Conservation (phyloP, 2,113 vertebrate genomes). For the Cynopterus brachyotis region DNA sequence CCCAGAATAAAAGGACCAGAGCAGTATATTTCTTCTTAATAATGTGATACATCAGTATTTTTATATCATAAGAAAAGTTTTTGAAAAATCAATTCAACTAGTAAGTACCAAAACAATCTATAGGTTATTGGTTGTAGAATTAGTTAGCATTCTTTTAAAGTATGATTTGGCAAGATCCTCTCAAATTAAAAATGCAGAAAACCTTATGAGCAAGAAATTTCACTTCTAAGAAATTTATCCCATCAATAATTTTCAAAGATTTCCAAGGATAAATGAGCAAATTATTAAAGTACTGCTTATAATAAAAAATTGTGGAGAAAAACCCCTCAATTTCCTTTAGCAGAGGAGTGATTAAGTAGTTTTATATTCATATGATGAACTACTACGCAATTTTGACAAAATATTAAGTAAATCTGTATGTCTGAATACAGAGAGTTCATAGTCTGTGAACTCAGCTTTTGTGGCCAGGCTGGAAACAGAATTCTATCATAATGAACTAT, state of each 20-base stretch:
- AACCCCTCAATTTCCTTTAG: background rate
- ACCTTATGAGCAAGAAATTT: background rate
- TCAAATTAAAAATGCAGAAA: conserved; percentile 17
- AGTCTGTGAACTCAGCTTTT: background rate
- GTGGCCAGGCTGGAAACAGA: background rate
- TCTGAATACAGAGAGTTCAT: background rate
- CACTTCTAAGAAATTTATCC: background rate
- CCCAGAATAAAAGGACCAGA: background rate
- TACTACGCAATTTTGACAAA: background rate
- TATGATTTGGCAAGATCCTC: conserved; percentile 15
- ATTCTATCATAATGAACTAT: background rate
- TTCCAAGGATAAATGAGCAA: background rate
- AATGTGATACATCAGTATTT: background rate
- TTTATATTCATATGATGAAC: background rate
- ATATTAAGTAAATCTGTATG: background rate
- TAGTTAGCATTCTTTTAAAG: background rate
- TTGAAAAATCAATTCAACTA: background rate
- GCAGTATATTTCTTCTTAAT: background rate
- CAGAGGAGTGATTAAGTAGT: background rate
- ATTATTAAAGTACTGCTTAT: background rate
- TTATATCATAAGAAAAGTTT: conserved; percentile 8
- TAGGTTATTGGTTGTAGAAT: background rate
- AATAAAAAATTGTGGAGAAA: background rate
- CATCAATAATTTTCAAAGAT: background rate
- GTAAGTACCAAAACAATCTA: background rate